These are phyloP conservation scores for Pogonomyrmex barbatus DNA, from an alignment of 1,140 invertebrate species.

Conservation along the genomic window DNA sequence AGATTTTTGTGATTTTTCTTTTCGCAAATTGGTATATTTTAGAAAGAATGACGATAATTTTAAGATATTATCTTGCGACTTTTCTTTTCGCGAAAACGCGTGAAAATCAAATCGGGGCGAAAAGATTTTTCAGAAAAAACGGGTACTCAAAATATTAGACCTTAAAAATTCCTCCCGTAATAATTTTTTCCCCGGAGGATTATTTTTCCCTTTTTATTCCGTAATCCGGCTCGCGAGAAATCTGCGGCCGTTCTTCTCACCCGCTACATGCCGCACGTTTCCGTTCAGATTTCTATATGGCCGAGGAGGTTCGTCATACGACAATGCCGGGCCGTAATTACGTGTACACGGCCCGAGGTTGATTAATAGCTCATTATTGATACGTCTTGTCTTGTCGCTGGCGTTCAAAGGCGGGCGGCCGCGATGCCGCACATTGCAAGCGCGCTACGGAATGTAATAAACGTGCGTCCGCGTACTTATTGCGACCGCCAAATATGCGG, in stretches of 20 bases:
- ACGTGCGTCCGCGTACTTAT: conserved; percentile 21
- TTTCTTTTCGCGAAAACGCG: not conserved
- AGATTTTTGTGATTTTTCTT: not conserved
- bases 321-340: conserved; percentile 59
- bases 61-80: not conserved
- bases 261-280: conserved; percentile 22
- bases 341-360: conserved; percentile 51
- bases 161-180: not conserved
- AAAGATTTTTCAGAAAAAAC: not conserved
- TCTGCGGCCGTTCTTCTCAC: conserved; percentile 32
- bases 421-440: conserved; percentile 15
- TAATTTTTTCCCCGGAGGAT: not conserved
- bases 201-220: not conserved
- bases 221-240: not conserved
- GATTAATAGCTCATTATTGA: conserved; percentile 64
- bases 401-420: conserved; percentile 50
- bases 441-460: conserved; percentile 51
- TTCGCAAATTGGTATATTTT: not conserved
- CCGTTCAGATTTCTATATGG: conserved; percentile 40
- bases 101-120: not conserved
- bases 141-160: not conserved
- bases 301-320: conserved; percentile 49
- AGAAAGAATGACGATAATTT: not conserved
- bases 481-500: conserved; percentile 32
- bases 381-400: conserved; percentile 56